phyloP scores from a whole-genome alignment of 2,113 vertebrate species.

The Blennius ocellaris region DNA sequence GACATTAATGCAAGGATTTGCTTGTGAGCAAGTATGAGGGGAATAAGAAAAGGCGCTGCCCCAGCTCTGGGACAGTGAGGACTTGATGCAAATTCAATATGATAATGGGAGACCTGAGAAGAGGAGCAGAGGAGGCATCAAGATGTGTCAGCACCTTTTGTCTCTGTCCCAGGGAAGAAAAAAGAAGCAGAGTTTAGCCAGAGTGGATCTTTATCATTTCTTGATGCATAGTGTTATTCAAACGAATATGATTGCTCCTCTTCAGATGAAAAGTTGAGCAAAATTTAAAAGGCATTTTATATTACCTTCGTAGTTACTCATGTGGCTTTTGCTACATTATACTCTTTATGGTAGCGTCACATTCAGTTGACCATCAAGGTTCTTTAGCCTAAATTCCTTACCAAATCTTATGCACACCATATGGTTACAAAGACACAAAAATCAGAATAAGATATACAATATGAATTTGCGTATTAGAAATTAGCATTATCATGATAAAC shows the following conservation, averaged over 20 bases:
- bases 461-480: too few species aligned
- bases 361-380: background rate
- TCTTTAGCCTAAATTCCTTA: background rate
- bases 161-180: slow-evolving; percentile 30
- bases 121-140: slow-evolving; percentile 34
- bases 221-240: background rate
- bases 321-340: background rate
- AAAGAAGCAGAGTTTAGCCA: slow-evolving; percentile 18
- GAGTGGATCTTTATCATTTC: slow-evolving; percentile 4
- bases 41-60: slow-evolving; percentile 65
- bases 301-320: background rate
- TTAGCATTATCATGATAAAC: too few species aligned
- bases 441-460: too few species aligned
- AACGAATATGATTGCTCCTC: background rate
- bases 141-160: slow-evolving; percentile 68
- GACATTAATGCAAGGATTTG: slow-evolving; percentile 55
- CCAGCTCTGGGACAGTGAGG: slow-evolving; percentile 43
- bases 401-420: background rate
- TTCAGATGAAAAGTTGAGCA: background rate
- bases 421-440: too few species aligned
- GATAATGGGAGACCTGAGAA: slow-evolving; percentile 62
- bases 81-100: slow-evolving; percentile 71
- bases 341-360: background rate
- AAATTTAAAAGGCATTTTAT: background rate
- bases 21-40: slow-evolving; percentile 51